phyloP scores from a whole-genome alignment of 2,797 vertebrate species.

The Tiaroga cobitis region DNA sequence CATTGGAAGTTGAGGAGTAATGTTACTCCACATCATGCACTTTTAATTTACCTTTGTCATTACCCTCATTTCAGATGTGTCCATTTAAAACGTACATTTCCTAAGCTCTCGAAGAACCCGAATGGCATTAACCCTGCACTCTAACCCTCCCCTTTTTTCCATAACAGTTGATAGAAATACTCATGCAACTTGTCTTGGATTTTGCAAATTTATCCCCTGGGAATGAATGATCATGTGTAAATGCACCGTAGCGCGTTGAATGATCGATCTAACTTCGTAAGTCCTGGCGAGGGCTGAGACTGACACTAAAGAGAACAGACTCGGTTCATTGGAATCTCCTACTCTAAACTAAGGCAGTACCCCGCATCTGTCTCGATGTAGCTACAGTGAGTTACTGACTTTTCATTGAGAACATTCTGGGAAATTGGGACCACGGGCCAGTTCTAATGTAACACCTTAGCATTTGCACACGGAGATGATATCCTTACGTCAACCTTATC shows the following conservation, averaged over 20 bases:
- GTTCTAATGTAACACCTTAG: conserved; percentile 56
- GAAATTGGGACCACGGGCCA: conserved; percentile 65
- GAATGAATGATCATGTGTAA: conserved; percentile 2
- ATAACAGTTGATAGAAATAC: neutral
- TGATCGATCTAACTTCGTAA: neutral
- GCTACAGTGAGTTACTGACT: conserved; percentile 28
- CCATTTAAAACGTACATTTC: conserved; percentile 9
- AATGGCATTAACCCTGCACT: conserved; percentile 38
- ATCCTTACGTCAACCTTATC: conserved; percentile 65
- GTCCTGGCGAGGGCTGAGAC: neutral
- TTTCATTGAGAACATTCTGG: conserved; percentile 57
- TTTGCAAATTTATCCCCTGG: neutral
- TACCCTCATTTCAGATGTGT: conserved; percentile 18
- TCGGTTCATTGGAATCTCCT: conserved; percentile 20
- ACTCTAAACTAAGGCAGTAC: conserved; percentile 16
- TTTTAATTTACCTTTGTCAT: conserved; percentile 55
- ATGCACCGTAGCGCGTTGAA: neutral
- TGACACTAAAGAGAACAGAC: conserved; percentile 24
- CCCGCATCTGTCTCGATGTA: conserved; percentile 29
- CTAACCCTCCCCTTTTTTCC: neutral
- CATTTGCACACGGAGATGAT: conserved; percentile 60
- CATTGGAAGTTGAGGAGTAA: conserved; percentile 46
- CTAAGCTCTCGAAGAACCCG: conserved; percentile 31
- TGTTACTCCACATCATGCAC: conserved; percentile 56
- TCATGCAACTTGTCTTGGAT: conserved; percentile 14